Base-by-base conservation (phyloP, 2,888 invertebrate genomes). In the Tenthredo mesomela region DNA sequence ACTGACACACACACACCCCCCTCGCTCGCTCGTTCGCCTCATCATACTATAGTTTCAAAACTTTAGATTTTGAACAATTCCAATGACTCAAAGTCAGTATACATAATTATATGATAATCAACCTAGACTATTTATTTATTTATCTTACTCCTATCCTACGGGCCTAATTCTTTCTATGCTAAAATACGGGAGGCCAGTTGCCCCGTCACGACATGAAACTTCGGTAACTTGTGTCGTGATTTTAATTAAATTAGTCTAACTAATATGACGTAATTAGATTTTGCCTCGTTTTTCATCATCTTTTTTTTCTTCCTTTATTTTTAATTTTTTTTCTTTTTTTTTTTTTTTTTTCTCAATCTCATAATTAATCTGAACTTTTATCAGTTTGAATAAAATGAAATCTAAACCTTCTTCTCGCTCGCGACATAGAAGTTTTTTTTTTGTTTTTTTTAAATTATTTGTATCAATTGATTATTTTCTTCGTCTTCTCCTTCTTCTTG, bases 171-270 rank as follows among this genome's bases (percentile, higher is more conserved):
- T n/a, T 15, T 47, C 77, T 73, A 61, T 61, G 61, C 40, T 80
- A 80, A 61, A 80, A 58, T 78, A 78, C n/a, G 40, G 80, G 80
- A 61, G 80, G 61, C 80, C 80, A 80, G 58, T 61, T 80, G 80
- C 80, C 61, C 80, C 61, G 80, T 61, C 80, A 61, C 80, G 37
- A n/a, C 29, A 29, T 21, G 12, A 73, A 6, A 21, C 5, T 61
- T 61, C 61, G 12, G 21, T 10, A 80, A 21, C 40, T 50, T 50
- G 18, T 54, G 21, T 33, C 67, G 29, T 67, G 15, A 67, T 33
- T 33, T 33, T 33, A 80, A 61, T 80, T 15, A 61, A 37, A 61
- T 58, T 37, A 61, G 61, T 80, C 58, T 58, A 61, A 80, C 61
- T 80, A 80, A 61, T 33, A 29, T 29, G 47, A 77, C 77, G 54